Conservation (phyloP, 2,888 invertebrate genomes). For the Thysanoteuthis rhombus region DNA sequence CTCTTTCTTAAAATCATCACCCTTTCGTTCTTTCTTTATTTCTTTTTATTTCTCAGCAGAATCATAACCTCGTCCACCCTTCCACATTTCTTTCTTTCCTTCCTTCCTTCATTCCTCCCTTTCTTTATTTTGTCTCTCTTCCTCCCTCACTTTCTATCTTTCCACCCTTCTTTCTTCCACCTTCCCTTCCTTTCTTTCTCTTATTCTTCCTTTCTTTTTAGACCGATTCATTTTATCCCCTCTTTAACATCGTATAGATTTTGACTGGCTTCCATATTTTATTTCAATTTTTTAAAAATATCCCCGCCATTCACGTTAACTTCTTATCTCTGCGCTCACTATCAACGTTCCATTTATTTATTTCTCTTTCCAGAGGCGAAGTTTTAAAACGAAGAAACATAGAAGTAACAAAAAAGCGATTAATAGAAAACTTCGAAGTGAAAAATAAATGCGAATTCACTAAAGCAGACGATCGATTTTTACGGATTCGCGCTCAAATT, state of each 20-base stretch:
- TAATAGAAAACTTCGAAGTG: background rate
- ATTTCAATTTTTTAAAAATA: too few relatives aligned
- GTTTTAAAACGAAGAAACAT: background rate
- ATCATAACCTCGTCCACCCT: too few relatives aligned
- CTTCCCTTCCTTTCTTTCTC: background rate
- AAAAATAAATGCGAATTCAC: background rate
- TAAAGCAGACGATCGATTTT: background rate
- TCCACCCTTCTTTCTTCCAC: background rate
- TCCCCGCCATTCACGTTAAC: too few relatives aligned
- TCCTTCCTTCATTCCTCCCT: background rate
- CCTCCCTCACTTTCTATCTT: background rate
- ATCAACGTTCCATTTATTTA: background rate
- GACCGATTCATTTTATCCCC: too few relatives aligned
- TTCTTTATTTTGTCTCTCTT: background rate
- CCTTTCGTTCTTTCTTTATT: background rate
- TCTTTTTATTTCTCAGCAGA: too few relatives aligned
- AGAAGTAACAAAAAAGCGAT: background rate
- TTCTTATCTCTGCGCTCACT: background rate
- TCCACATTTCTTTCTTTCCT: background rate
- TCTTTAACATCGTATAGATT: too few relatives aligned
- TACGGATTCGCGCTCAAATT: background rate
- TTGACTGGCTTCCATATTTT: too few relatives aligned
- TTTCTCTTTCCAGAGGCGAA: background rate
- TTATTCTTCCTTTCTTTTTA: background rate
- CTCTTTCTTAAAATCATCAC: background rate